Evolutionary conservation across 2,797 vertebrate genomes (phyloP), one percentile per base, ranked within the genome.

Genomic region (Melanotaenia trifasciata): DNA sequence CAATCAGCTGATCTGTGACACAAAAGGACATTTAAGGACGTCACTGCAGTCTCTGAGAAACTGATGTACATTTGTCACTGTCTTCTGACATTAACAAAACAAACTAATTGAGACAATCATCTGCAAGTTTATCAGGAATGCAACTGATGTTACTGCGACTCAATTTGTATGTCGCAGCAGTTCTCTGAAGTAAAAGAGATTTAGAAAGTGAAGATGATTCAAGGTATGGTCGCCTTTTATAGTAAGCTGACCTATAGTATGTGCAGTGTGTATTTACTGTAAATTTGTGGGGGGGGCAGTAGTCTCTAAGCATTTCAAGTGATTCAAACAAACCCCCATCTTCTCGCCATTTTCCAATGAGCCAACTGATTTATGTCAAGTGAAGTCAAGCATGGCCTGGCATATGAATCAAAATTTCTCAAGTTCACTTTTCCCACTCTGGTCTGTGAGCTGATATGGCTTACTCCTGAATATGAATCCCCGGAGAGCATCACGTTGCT

Each of bases 361-460:
- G 75, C 81, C 68, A 73, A 83, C 64, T 87, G 80, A 89, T 87
- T 89, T 85, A 85, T 87, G 87, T 87, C 83, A 86, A 82, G 86
- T 86, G 81, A 90, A 86, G 83, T 88, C 86, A 88, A 89, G 84
- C 80, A 74, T 54, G 62, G 73, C 80, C 76, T 78, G 30, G 75
- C 22, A 53, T 83, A 88, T 87, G 89, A 88, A 91, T 88, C 80
- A 78, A 87, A 91, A 87, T 88, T 77, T 88, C 82, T 90, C 85
- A 87, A 84, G 83, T 80, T 86, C 61, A 0, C 70, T 84, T 85
- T 86, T 65, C 65, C 79, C 74, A 69, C 83, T 84, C 79, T 57
- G 72, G 69, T 79, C 76, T 82, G 70, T 84, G 82, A 87, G 86
- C 64, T 86, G 72, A 87, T 78, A 67, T 16, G 38, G 68, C 68